Percentiles rank a stretch among this genome's conserved stretches.
Conservation (phyloP, 2,797 vertebrate genomes). For the Silurus aristotelis region DNA sequence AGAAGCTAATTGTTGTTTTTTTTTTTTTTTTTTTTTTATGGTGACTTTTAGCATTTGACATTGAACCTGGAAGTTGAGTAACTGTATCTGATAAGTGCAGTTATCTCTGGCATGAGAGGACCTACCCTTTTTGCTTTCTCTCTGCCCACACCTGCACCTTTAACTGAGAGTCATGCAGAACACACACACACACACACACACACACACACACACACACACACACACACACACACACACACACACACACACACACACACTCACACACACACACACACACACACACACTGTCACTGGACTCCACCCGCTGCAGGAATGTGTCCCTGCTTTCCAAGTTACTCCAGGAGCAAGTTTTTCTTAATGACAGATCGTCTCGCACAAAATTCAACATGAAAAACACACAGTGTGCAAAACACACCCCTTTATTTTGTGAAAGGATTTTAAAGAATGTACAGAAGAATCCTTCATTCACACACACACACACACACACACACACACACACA, state of each 20-base stretch:
- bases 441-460: conserved; percentile 61
- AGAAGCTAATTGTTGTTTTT: neutral
- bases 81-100: neutral
- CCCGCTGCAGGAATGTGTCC: conserved; percentile 16
- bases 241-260: too few relatives aligned
- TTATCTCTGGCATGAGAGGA: neutral
- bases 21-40: neutral
- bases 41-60: neutral
- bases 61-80: neutral
- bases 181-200: too few relatives aligned
- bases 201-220: too few relatives aligned
- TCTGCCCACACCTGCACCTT: neutral
- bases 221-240: too few relatives aligned
- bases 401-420: conserved; percentile 54
- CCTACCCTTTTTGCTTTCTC: neutral
- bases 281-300: neutral
- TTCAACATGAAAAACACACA: conserved; percentile 52
- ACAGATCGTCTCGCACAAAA: neutral
- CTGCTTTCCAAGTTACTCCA: conserved; percentile 2
- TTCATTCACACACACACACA: conserved; percentile 32
- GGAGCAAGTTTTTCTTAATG: neutral
- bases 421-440: conserved; percentile 29
- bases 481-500: conserved; percentile 32
- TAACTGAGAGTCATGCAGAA: neutral
- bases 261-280: neutral